Conservation (phyloP, 2,113 vertebrate genomes). For the Vireo altiloquus region DNA sequence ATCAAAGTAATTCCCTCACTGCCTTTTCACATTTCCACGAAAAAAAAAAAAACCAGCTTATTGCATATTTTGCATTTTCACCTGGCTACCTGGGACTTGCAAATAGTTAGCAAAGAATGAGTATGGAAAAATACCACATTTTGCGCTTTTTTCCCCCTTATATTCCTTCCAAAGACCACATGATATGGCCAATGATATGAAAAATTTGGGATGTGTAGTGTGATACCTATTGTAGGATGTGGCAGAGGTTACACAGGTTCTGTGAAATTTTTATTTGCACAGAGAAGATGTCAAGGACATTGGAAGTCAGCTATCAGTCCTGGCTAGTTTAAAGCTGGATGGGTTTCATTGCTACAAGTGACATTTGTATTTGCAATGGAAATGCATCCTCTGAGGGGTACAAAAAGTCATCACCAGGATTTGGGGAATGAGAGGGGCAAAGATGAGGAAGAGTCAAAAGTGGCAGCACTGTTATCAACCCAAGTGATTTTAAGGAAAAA, state of each 20-base stretch:
- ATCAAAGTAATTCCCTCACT: not conserved
- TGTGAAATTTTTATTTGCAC: not conserved
- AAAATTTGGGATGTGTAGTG: not conserved
- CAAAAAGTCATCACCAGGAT: not conserved
- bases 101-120: not conserved
- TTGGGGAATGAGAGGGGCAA: not conserved
- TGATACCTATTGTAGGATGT: rapidly evolving
- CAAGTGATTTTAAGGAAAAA: not conserved
- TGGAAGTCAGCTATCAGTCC: not conserved
- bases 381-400: not conserved
- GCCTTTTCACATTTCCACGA: not conserved
- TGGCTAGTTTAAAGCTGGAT: not conserved
- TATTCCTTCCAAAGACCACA: not conserved
- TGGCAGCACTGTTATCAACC: not conserved
- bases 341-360: not conserved
- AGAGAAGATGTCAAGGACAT: not conserved
- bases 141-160: not conserved
- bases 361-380: not conserved
- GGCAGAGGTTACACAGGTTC: not conserved
- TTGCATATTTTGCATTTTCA: not conserved
- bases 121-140: not conserved
- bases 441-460: not conserved
- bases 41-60: too few relatives aligned
- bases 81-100: not conserved
- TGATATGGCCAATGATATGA: not conserved